These are phyloP conservation scores for Embiotoca jacksoni DNA, from an alignment of 2,113 vertebrate species.

Conservation along the genomic window DNA sequence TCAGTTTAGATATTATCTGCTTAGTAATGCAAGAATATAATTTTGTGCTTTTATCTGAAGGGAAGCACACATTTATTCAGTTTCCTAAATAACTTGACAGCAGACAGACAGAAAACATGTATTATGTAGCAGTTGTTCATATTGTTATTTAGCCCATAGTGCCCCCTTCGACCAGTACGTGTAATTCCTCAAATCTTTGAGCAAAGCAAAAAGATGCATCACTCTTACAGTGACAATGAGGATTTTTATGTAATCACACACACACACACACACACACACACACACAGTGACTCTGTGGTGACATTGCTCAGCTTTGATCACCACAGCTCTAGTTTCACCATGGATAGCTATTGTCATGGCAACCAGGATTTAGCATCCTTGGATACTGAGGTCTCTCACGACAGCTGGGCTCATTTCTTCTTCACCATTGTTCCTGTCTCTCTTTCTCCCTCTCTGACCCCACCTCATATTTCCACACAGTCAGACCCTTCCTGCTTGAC, in stretches of 20 bases:
- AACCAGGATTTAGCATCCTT: conserved; percentile 73
- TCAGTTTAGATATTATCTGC: neutral
- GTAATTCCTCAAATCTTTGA: neutral
- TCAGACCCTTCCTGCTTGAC: neutral
- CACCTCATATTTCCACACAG: conserved; percentile 7
- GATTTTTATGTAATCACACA: neutral
- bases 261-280: neutral
- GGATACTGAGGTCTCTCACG: conserved; percentile 36
- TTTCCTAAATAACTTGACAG: neutral
- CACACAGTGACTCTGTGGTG: conserved; percentile 11
- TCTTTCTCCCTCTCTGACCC: neutral
- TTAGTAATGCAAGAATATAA: conserved; percentile 5
- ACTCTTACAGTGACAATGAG: neutral
- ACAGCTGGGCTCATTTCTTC: conserved; percentile 44
- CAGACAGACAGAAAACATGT: neutral
- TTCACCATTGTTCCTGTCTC: conserved; percentile 40
- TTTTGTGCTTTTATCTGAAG: neutral
- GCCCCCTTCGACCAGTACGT: neutral
- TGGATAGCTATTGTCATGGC: conserved; percentile 68
- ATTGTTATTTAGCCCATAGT: too few relatives aligned
- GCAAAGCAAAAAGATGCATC: too few relatives aligned
- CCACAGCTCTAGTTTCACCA: conserved; percentile 7
- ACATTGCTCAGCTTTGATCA: conserved; percentile 23
- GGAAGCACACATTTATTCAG: neutral
- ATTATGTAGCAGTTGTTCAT: neutral